These are phyloP conservation scores for Bedellia somnulentella DNA, from an alignment of 2,888 invertebrate species.

Conservation along the genomic window DNA sequence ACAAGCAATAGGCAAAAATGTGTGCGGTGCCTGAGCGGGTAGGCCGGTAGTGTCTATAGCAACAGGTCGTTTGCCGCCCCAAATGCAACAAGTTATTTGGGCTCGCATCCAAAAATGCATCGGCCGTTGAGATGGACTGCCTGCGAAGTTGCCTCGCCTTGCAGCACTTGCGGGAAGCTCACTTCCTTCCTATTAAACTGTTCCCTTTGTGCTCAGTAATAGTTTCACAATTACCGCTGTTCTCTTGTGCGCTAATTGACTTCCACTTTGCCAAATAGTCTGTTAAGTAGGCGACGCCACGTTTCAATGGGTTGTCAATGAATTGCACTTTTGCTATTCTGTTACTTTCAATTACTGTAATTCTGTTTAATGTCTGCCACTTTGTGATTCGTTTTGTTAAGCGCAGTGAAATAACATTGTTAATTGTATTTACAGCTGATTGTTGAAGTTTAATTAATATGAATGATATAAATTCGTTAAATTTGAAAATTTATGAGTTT, in stretches of 20 bases:
- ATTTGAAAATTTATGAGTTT: too few species aligned
- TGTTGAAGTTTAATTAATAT: too few species aligned
- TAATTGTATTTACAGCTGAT: too few species aligned
- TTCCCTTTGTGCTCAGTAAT: constrained; percentile 8
- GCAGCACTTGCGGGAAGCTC: constrained; percentile 23
- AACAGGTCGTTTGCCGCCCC: constrained; percentile 39
- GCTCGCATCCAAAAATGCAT: constrained; percentile 59
- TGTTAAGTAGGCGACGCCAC: constrained; percentile 18
- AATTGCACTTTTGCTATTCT: constrained; percentile 2
- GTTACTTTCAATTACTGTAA: too few species aligned
- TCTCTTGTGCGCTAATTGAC: constrained; percentile 13
- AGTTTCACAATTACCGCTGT: constrained; percentile 16
- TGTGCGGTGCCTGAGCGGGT: constrained; percentile 14
- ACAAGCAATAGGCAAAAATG: constrained; percentile 46
- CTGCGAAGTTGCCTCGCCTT: constrained; percentile 20
- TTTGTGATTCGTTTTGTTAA: too few species aligned
- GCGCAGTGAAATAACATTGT: too few species aligned
- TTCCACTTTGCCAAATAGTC: constrained; percentile 7
- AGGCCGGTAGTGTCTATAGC: constrained; percentile 28
- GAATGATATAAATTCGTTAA: too few species aligned
- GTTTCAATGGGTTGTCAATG: constrained; percentile 3
- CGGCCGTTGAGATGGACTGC: constrained; percentile 25
- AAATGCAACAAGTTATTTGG: constrained; percentile 53
- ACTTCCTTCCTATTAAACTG: constrained; percentile 24
- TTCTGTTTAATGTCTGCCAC: too few species aligned